Conservation (phyloP, 2,113 vertebrate genomes). For the Egretta garzetta region DNA sequence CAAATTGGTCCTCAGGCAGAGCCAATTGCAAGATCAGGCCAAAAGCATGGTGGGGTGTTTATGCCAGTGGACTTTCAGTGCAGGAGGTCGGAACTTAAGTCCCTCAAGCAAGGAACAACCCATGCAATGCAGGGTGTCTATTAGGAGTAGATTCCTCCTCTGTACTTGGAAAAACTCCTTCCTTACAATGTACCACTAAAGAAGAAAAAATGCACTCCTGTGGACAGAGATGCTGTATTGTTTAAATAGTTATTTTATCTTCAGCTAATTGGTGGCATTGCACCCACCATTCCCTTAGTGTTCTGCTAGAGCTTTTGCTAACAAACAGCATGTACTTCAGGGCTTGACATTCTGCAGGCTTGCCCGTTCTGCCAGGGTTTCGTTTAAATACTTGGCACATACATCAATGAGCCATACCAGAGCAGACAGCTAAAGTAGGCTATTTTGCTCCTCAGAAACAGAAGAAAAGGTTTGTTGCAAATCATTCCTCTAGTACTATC, state of each 20-base stretch:
- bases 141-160: neutral
- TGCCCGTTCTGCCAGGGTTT: conserved; percentile 53
- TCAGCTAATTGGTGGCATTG: neutral
- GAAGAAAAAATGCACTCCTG: neutral
- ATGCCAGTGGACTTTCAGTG: neutral
- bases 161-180: neutral
- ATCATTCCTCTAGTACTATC: neutral
- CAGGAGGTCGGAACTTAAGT: neutral
- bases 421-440: neutral
- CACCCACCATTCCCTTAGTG: neutral
- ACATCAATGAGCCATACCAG: conserved; percentile 21
- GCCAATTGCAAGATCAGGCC: neutral
- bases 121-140: neutral
- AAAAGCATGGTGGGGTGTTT: neutral
- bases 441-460: conserved; percentile 46
- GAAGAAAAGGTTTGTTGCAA: neutral
- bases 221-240: neutral
- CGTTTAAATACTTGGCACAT: conserved; percentile 39
- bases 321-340: conserved; percentile 54
- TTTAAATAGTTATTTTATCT: neutral
- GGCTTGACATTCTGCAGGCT: conserved; percentile 3
- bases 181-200: neutral
- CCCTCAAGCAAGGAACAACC: neutral
- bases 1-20: neutral
- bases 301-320: conserved; percentile 26